phyloP scores from a whole-genome alignment of 2,113 vertebrate genomes.

The Lutjanus erythropterus region DNA sequence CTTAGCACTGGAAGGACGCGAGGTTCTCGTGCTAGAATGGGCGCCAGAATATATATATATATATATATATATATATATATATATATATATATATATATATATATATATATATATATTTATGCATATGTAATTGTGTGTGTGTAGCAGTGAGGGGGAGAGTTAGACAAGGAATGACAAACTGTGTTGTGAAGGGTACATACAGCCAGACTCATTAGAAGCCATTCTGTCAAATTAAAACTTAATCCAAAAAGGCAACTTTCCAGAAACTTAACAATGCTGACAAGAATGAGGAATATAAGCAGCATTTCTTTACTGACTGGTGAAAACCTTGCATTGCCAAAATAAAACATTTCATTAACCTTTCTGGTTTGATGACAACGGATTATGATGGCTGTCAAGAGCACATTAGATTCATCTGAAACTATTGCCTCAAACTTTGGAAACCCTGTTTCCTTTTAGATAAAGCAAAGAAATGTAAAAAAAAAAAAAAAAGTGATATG shows the following conservation, averaged over 20 bases:
- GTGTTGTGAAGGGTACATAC: slow-evolving; percentile 26
- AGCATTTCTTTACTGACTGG: not conserved
- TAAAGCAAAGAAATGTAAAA: no score
- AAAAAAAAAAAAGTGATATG: no score
- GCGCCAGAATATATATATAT: no score
- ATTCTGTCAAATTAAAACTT: slow-evolving; percentile 42
- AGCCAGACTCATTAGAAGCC: slow-evolving; percentile 32
- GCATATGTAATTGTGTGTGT: not conserved
- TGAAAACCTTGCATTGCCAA: not conserved
- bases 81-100: no score
- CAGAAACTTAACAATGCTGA: slow-evolving; percentile 5
- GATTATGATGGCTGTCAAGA: slow-evolving; percentile 23
- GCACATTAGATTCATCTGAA: not conserved
- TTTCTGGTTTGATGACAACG: not conserved
- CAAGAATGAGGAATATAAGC: not conserved
- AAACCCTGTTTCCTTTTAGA: not conserved
- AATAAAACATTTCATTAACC: not conserved
- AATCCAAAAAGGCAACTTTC: slow-evolving; percentile 9
- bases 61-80: no score
- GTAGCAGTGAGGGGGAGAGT: not conserved
- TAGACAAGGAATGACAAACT: slow-evolving; percentile 15
- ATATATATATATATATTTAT: no score
- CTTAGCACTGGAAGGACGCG: no score
- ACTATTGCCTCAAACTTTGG: not conserved
- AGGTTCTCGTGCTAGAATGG: no score